Evolutionary conservation across 1,140 invertebrate species (phyloP).

Genomic region (Monomorium pharaonis): DNA sequence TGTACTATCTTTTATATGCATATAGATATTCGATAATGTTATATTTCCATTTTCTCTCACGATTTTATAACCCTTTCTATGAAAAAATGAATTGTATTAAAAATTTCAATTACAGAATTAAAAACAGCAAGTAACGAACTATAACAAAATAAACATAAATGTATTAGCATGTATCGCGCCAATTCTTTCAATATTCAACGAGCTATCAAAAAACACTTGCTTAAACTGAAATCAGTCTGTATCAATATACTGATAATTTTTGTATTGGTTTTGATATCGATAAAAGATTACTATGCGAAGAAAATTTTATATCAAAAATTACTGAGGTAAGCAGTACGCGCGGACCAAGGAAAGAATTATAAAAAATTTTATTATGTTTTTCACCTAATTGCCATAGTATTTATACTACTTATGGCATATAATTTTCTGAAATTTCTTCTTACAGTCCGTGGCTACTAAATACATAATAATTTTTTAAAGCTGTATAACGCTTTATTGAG

Average conservation of each 20-base stretch:
- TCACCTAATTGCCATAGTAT: too few species aligned
- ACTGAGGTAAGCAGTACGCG: too few species aligned
- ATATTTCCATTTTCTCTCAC: background rate
- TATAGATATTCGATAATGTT: background rate
- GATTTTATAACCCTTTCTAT: background rate
- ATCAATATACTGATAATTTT: slow-evolving; percentile 43
- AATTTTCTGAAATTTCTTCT: too few species aligned
- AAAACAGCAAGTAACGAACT: background rate
- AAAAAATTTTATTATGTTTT: too few species aligned
- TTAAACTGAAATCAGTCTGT: slow-evolving; percentile 40
- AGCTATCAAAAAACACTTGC: slow-evolving; percentile 33
- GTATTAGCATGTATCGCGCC: background rate
- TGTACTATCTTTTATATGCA: background rate
- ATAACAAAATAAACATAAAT: background rate
- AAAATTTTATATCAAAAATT: too few species aligned
- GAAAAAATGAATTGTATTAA: background rate
- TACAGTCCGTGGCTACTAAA: too few species aligned
- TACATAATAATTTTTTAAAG: too few species aligned
- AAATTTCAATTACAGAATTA: background rate
- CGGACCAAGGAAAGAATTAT: too few species aligned
- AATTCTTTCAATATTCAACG: background rate
- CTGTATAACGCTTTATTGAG: too few species aligned
- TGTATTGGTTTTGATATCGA: background rate
- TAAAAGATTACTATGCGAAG: background rate
- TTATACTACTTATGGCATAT: too few species aligned